Evolutionary conservation across 1,140 invertebrate species (phyloP), one percentile per base, ranked within the genome.

Genomic region (Heliothis subflexa): DNA sequence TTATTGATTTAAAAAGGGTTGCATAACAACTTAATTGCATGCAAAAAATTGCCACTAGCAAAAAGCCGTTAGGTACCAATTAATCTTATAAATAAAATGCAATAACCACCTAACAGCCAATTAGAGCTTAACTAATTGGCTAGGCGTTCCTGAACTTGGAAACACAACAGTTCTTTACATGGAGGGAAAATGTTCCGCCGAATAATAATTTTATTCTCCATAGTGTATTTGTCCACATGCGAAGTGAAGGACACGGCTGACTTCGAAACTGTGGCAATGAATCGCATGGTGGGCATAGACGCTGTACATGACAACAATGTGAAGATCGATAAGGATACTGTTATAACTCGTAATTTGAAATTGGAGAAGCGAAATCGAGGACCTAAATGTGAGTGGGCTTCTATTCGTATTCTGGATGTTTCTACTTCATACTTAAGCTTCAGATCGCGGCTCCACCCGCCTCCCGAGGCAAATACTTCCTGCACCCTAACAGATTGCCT

Each of bases 291-390:
- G 45, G 89, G 89, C 2, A 55, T 89, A 16, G 81, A 91, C 7
- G 78, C 86, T 0, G 73, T 86, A 14, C 86, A 89, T 57, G 80
- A 85, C 47, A 33, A 85, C 0, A 45, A 40, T 11, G 45, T 1
- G 25, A 86, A 86, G 61, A 88, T 90, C 16, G 84, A 91, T 59
- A 92, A 90, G 75, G 86, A 92, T 45, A 91, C 89, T 0, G 82
- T 91, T 64, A 91, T 92, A 14, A 85, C 85, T 3, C 79, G 84
- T 16, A 92, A 90, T 68, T 78, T 90, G 78, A 91, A 90, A 52
- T 33, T 87, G 18, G 83, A 86, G 14, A 83, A 79, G 47, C 75
- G 66, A 16, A 82, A 45, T 79, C 78, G 50, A 0, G 79, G 57
- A 12, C 82, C 80, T 47, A 83, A 83, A 11, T 49, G 86, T 87